Base-by-base conservation (phyloP, 2,113 vertebrate genomes). In the Desmodus rotundus region DNA sequence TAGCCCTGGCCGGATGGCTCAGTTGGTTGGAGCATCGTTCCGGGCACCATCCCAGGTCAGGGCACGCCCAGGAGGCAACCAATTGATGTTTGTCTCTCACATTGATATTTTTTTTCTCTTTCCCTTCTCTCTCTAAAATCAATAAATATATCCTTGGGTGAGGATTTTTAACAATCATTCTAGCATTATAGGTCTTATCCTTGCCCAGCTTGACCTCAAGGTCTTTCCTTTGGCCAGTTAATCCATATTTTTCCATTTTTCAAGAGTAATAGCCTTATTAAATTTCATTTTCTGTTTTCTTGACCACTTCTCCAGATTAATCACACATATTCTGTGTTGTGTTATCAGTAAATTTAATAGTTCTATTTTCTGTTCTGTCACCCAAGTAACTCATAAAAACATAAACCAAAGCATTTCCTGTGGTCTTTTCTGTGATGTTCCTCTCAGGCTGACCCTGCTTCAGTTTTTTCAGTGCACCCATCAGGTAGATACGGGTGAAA, bases 201-300 rank as follows among this genome's bases (percentile, higher is more conserved):
- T 81, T 96, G 33, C 22, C 72, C 3, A 67, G 2, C 24, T 58
- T 77, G n/a, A 87, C 73, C 61, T 43, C 45, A 89, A 14, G 54
- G 24, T 63, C 58, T 82, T 86, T 72, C 24, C 36, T 67, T 70
- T 73, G 33, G 33, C 24, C 15, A 50, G 11, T 68, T 81, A 68
- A 28, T 90, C 47, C 31, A 33, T 78, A 54, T 84, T 96, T 87
- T 81, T 36, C 24, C 22, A n/a, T 73, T 82, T 82, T 50, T 70
- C 36, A 52, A 4, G 43, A 83, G 12, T 87, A n/a, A 70, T 67
- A 31, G 47, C 17, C 43, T 92, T 65, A 38, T 19, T 78, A 84
- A 88, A 78, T 89, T 70, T 87, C 38, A 56, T 45, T 91, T 92
- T 89, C 68, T 94, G 38, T 74, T 83, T 92, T 72, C 76, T 93